Conservation (phyloP, 2,888 invertebrate species). For the Drymonia ruficornis region DNA sequence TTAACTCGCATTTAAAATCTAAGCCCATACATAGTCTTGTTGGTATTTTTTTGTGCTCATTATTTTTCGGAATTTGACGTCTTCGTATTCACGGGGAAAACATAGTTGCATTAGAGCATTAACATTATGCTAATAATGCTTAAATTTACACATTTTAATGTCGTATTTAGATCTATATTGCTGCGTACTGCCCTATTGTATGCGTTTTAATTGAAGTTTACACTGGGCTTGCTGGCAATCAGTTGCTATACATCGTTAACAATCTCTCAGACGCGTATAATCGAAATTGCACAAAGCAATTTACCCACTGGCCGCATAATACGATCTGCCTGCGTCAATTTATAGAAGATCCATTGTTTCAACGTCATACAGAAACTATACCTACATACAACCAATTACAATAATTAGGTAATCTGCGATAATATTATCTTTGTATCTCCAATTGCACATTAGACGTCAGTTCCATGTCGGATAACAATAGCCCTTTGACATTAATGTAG, state of each 20-base stretch:
- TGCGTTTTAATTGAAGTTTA: not conserved
- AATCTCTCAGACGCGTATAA: not conserved
- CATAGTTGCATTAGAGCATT: no score
- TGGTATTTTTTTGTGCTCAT: no score
- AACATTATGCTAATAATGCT: no score
- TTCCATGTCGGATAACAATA: no score
- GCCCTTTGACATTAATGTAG: no score
- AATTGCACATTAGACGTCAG: not conserved
- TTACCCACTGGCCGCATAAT: constrained; percentile 1
- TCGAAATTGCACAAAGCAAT: not conserved
- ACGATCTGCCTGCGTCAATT: not conserved
- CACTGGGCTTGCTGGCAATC: not conserved
- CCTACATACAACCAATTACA: not conserved
- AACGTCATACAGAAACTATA: not conserved
- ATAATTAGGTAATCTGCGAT: no score
- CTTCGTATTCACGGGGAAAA: no score
- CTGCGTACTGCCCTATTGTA: not conserved
- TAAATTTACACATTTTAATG: not conserved
- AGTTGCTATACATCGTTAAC: not conserved
- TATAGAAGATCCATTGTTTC: not conserved
- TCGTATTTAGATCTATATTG: not conserved
- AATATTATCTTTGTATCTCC: not conserved
- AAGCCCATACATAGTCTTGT: no score
- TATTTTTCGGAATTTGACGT: no score
- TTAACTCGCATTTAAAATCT: no score